Base-by-base conservation (phyloP, 2,113 vertebrate genomes). In the Noctilio leporinus region DNA sequence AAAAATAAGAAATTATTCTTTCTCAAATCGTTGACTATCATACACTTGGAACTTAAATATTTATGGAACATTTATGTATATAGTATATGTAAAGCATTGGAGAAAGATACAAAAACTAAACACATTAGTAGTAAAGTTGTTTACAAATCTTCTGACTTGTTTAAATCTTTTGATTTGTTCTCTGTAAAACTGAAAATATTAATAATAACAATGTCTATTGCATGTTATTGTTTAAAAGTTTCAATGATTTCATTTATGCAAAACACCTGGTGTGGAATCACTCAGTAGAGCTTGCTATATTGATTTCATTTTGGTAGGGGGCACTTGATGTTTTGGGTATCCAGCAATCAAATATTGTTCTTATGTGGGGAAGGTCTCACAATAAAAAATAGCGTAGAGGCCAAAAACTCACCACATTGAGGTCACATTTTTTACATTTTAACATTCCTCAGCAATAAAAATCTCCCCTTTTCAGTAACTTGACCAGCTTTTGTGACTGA, bases 401-500 rank as follows among this genome's bases (percentile, higher is more conserved):
- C 51, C 12, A 73, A 49, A 93, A 64, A 38, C 0, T 67, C 14
- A 86, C 5, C 10, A 38, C 55, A 45, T 10, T 76, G 47, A 78
- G 81, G 7, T 80, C 20, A 84, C 30, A 72, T 70, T 92, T 94
- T 96, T 78, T 70, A 76, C 59, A 86, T 89, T 93, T 96, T 78
- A 91, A 43, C 62, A 93, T 86, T 80, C 16, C 4, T 84, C 16
- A 40, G 49, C 10, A 73, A 59, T 87, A 95, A 90, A 80, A 87
- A 40, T 57, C 92, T 5, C 64, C 16, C 4, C 81, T 67, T 76
- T 55, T 57, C 26, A 65, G 45, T 15, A 87, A 76, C 5, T 75
- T 85, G 72, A 69, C 7, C 24, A 94, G 26, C 3, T 89, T 87
- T 86, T 87, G 38, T 96, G 22, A 20, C 26, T 86, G 35, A 69